Evolutionary conservation across 1,140 invertebrate species (phyloP).

Genomic region (Gryllus bimaculatus): DNA sequence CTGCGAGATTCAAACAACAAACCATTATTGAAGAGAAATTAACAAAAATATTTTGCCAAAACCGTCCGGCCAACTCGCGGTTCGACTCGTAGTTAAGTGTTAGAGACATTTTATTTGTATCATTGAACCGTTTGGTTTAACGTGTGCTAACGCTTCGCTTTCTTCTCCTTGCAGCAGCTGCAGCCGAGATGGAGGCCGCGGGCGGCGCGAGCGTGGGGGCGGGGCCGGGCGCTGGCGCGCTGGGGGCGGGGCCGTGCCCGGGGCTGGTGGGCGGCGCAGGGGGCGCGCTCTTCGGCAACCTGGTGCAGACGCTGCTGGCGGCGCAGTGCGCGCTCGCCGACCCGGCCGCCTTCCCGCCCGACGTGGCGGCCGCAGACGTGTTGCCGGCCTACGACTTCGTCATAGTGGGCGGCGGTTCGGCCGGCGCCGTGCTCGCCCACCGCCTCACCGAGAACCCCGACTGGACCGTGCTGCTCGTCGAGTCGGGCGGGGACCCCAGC

Average conservation of each 20-base stretch:
- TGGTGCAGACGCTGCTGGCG: slow-evolving; percentile 39
- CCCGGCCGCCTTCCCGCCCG: slow-evolving; percentile 33
- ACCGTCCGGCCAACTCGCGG: too few species aligned
- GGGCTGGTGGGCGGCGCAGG: slow-evolving; percentile 20
- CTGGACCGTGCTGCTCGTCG: slow-evolving; percentile 46
- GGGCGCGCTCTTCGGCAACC: slow-evolving; percentile 30
- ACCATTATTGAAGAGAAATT: too few species aligned
- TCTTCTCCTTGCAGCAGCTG: neutral
- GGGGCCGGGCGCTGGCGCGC: slow-evolving; percentile 24
- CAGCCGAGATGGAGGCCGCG: neutral
- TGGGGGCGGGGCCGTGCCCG: slow-evolving; percentile 24
- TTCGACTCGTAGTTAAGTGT: too few species aligned
- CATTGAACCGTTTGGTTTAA: too few species aligned
- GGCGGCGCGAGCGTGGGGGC: slow-evolving; percentile 28
- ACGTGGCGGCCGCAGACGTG: slow-evolving; percentile 40
- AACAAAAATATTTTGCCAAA: too few species aligned
- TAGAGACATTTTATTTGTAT: too few species aligned
- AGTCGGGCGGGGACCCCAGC: slow-evolving; percentile 43
- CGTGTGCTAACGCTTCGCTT: too few species aligned
- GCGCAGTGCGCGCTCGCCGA: slow-evolving; percentile 41
- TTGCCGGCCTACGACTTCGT: slow-evolving; percentile 47
- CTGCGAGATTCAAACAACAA: too few species aligned
- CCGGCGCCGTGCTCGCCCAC: slow-evolving; percentile 53
- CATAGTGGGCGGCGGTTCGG: slow-evolving; percentile 49
- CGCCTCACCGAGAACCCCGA: slow-evolving; percentile 41